Evolutionary conservation across 2,113 vertebrate species (phyloP), one percentile per base, ranked within the genome.

Genomic region (Mormoops blainvillei): DNA sequence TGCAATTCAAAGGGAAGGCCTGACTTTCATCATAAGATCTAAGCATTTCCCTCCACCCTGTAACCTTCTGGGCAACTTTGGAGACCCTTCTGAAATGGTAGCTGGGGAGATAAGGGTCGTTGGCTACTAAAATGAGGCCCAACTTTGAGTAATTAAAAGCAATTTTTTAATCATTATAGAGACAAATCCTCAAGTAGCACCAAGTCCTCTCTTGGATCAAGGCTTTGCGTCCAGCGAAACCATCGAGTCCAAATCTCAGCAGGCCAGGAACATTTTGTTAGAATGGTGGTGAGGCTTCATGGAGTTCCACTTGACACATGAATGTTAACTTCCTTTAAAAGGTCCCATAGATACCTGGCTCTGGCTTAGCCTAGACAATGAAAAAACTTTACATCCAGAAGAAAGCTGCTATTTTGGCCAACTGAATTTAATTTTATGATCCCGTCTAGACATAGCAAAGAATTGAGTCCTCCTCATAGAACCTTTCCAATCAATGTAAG

Each of bases 401-500:
- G 92, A 74, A 58, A 54, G 38, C 56, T 92, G 26, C 77, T 85
- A 24, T 61, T 61, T 65, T 56, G 93, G 61, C 45, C 74, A 78
- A 90, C 67, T 73, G 76, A 97, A 67, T 92, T 96, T 92, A n/a
- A 71, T 85, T 93, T 93, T 12, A 7, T 73, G 41, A 26, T 65
- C 28, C 36, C 84, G 61, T 96, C 82, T 97, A 95, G 81, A 92
- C 45, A 61, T 41, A 93, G 58, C 63, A 48, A 94, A 78, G 63
- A 93, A 89, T 86, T 87, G 54, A 87, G 1, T 56, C 85, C 26
- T 52, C 43, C 43, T 28, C 26, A 4, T 33, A 58, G 63, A 82
- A 63, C 20, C 48, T 77, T 84, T 83, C 41, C 31, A 77, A 24
- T 89, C 70, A 85, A 31, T 85, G 14, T 45, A 81, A 95, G 81